Percentiles rank a stretch among this genome's conserved stretches.
Conservation (phyloP, 1,140 invertebrate genomes). For the Cryptotermes secundus region DNA sequence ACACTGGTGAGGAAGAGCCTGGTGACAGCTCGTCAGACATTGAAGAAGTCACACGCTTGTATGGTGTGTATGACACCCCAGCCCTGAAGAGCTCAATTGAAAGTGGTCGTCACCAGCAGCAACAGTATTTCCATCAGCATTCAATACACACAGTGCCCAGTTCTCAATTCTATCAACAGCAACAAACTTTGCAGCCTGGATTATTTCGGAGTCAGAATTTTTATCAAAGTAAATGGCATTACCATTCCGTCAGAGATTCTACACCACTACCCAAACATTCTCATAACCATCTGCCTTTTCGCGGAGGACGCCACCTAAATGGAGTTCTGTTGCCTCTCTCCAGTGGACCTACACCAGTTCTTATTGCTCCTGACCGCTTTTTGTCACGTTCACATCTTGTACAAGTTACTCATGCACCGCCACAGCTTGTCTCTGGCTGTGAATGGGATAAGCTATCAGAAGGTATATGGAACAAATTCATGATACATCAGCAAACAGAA, state of each 20-base stretch:
- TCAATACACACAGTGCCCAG: not conserved
- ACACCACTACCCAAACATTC: not conserved
- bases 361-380: not conserved
- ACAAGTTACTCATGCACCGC: not conserved
- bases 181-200: not conserved
- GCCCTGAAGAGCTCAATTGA: not conserved
- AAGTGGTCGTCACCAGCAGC: not conserved
- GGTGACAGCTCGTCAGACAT: not conserved
- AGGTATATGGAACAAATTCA: conserved; percentile 77
- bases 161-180: not conserved
- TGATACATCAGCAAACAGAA: conserved; percentile 75
- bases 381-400: conserved; percentile 6
- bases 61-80: conserved; percentile 16
- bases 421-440: conserved; percentile 1
- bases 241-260: conserved; percentile 22
- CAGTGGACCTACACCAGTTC: conserved; percentile 8
- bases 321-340: not conserved
- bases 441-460: conserved; percentile 56
- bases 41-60: conserved; percentile 25
- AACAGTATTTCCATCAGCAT: conserved; percentile 8
- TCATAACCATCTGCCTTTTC: not conserved
- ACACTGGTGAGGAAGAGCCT: no score
- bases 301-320: conserved; percentile 20
- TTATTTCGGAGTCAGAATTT: not conserved
- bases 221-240: conserved; percentile 23